Base-by-base conservation (phyloP, 2,888 invertebrate genomes). In the Heliconius aoede region DNA sequence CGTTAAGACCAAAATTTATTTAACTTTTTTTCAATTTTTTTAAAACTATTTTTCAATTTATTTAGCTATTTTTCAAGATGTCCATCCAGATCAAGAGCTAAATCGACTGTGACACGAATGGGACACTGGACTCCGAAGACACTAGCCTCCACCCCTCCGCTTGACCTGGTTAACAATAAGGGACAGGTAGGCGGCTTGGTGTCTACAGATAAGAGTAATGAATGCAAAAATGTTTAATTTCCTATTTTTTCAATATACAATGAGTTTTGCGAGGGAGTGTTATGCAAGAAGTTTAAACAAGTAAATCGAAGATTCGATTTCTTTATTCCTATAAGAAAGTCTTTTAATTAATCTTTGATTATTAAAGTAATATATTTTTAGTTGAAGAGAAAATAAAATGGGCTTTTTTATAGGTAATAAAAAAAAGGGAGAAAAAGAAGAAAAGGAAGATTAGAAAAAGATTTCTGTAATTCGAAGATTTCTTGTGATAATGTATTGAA, bases 91-190 rank as follows among this genome's bases (percentile, higher is more conserved):
- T 76, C 76, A 76, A 76, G 74, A 60, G 72, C 60, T 30, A 21
- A 36, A 67, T 74, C 79, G 79, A 79, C 77, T 80, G 72, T 80
- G 79, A 78, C 79, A 78, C 51, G 61, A 61, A 69, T 72, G 76
- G 76, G 72, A 72, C 74, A 78, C 18, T 46, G 28, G 61, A n/a
- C 65, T 68, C 40, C 74, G 76, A 67, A 73, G 60, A 40, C 28
- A 64, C 76, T 76, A 72, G 72, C 24, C 40, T 18, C 21, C 36
- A 32, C 78, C 79, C 80, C 76, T 80, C 76, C 74, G 78, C 78
- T 62, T 82, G 80, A 83, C 80, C 80, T 77, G 76, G 46, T 73
- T 26, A 76, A 79, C 78, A 81, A 80, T 65, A 76, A 74, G 8
- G 24, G 30, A 28, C 72, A 67, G 74, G 61, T 61, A 60, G 32